Percentiles rank a stretch among this genome's conserved stretches.
Conservation (phyloP, 2,797 vertebrate species). For the Chiropotes sagulatus region DNA sequence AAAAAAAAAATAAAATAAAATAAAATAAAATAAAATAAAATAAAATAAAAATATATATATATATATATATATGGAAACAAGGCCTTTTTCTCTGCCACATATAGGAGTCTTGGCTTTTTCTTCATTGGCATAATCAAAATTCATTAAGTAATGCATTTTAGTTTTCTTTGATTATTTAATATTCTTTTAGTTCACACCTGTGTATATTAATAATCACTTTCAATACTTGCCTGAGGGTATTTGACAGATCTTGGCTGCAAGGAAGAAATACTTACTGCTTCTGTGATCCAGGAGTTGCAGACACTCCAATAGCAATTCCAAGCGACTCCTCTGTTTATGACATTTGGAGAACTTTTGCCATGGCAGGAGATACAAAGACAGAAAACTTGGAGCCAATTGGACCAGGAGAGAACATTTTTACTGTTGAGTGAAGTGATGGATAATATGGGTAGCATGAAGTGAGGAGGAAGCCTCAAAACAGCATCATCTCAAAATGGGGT, state of each 20-base stretch:
- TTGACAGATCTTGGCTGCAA: background rate
- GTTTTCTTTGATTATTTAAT: background rate
- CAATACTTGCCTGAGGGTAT: background rate
- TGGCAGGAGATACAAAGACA: background rate
- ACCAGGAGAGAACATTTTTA: background rate
- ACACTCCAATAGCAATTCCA: background rate
- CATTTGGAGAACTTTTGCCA: constrained; percentile 2
- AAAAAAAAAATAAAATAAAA: too few species aligned
- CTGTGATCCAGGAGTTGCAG: background rate
- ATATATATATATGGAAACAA: background rate
- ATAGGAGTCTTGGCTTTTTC: background rate
- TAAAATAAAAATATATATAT: background rate
- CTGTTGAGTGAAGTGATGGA: background rate
- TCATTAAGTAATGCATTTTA: constrained; percentile 3
- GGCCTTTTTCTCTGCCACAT: background rate
- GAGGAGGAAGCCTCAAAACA: background rate
- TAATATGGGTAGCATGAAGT: background rate
- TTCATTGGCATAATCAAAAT: constrained; percentile 26
- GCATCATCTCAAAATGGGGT: background rate
- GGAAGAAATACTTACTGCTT: background rate
- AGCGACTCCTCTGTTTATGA: background rate
- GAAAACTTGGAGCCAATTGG: background rate
- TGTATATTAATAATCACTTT: constrained; percentile 31
- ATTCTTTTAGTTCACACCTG: constrained; percentile 49
- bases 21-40: too few species aligned